Conservation (phyloP, 2,113 vertebrate genomes). For the Thryonomys swinderianus region DNA sequence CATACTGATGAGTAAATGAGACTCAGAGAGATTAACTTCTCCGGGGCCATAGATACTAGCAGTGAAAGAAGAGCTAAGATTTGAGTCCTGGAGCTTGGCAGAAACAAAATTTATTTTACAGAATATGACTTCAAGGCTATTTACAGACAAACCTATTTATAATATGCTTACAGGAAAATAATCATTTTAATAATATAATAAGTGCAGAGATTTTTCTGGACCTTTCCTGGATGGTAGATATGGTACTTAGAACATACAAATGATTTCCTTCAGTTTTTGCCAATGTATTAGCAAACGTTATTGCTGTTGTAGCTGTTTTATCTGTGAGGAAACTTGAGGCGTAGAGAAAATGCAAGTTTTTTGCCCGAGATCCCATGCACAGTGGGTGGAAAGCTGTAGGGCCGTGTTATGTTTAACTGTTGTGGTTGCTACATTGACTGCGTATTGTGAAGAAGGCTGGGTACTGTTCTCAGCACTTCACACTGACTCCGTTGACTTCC, state of each 20-base stretch:
- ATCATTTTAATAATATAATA: neutral
- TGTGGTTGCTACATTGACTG: neutral
- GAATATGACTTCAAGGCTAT: neutral
- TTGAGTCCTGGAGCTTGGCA: neutral
- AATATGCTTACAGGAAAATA: neutral
- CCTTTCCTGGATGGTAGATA: neutral
- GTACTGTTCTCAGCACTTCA: neutral
- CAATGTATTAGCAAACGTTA: neutral
- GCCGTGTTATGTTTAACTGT: neutral
- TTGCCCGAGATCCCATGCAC: neutral
- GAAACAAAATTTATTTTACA: neutral
- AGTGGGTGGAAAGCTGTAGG: neutral
- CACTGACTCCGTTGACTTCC: neutral
- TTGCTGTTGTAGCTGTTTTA: neutral
- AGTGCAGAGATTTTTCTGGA: slow-evolving; percentile 20
- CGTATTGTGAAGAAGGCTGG: neutral
- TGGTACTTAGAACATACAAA: neutral
- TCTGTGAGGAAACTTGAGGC: neutral
- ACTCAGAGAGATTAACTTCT: neutral
- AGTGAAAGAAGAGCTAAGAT: neutral
- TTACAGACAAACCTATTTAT: neutral
- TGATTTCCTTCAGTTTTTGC: slow-evolving; percentile 7
- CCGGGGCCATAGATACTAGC: neutral
- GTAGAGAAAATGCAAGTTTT: neutral
- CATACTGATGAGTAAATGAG: neutral